phyloP scores from a whole-genome alignment of 1,140 invertebrate genomes.

The Saxidomus purpurata region DNA sequence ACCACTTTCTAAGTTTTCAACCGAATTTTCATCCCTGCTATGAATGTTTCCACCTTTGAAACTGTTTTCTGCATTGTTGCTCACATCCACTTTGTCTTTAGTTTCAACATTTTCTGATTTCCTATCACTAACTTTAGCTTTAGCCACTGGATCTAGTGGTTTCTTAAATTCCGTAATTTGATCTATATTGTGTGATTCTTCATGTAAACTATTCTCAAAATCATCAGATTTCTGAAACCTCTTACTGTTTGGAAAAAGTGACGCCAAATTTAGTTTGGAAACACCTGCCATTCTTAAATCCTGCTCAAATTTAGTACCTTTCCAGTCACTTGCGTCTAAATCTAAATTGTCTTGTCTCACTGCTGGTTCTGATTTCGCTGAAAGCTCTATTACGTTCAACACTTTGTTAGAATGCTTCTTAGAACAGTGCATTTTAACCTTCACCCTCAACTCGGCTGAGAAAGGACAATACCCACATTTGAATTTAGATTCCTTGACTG shows the following conservation, averaged over 20 bases:
- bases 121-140: neutral
- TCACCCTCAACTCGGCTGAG: constrained; percentile 47
- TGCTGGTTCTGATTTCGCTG: neutral
- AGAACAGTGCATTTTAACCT: constrained; percentile 59
- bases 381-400: constrained; percentile 26
- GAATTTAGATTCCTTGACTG: constrained; percentile 21
- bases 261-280: constrained; percentile 58
- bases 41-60: neutral
- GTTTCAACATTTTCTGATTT: neutral
- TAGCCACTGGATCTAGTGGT: constrained; percentile 1
- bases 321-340: constrained; percentile 36
- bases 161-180: constrained; percentile 5
- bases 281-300: constrained; percentile 57
- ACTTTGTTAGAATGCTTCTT: constrained; percentile 43
- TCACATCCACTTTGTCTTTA: neutral
- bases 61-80: neutral
- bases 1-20: neutral
- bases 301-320: constrained; percentile 66
- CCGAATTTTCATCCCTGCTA: neutral
- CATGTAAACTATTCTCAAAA: neutral
- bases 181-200: neutral
- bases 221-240: constrained; percentile 21
- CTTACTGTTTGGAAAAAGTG: constrained; percentile 57
- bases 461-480: constrained; percentile 63
- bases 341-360: constrained; percentile 5